These are phyloP conservation scores for Chrysochloris asiatica DNA, from an alignment of 2,113 vertebrate species.

Conservation along the genomic window DNA sequence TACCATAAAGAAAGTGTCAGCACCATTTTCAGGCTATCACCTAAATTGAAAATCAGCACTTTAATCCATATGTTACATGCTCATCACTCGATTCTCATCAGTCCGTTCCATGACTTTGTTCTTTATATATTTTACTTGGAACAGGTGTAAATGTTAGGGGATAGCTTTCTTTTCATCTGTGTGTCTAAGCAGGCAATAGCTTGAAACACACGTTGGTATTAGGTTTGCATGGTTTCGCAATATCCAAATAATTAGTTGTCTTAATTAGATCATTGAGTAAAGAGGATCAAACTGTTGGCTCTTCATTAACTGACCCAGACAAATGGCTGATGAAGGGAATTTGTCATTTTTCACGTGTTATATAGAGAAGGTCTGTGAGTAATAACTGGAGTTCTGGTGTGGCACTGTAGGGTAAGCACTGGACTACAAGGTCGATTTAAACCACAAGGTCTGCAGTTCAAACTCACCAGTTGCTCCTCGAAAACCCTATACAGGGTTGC, in stretches of 20 bases:
- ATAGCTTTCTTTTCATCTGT: neutral
- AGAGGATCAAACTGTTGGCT: neutral
- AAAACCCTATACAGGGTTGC: too few relatives aligned
- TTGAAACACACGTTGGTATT: neutral
- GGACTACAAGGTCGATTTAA: too few relatives aligned
- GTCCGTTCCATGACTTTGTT: neutral
- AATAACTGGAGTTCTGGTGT: neutral
- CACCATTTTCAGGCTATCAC: neutral
- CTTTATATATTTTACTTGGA: slow-evolving; percentile 19
- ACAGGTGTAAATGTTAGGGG: neutral
- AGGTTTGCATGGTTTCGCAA: neutral
- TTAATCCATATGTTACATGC: neutral
- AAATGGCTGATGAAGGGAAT: neutral
- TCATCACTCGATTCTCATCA: neutral
- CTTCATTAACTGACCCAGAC: neutral
- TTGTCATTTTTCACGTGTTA: neutral
- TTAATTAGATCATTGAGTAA: slow-evolving; percentile 12
- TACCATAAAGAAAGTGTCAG: neutral
- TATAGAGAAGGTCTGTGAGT: neutral
- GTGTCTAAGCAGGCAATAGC: neutral
- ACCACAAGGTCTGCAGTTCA: too few relatives aligned
- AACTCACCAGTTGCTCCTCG: too few relatives aligned
- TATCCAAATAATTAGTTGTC: neutral
- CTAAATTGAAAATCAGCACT: slow-evolving; percentile 18
- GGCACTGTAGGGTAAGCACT: too few relatives aligned